A percentile compares a stretch with the other conserved stretches of the same genome.
Evolutionary conservation across 2,113 vertebrate genomes (phyloP).

Genomic region (Cromileptes altivelis): DNA sequence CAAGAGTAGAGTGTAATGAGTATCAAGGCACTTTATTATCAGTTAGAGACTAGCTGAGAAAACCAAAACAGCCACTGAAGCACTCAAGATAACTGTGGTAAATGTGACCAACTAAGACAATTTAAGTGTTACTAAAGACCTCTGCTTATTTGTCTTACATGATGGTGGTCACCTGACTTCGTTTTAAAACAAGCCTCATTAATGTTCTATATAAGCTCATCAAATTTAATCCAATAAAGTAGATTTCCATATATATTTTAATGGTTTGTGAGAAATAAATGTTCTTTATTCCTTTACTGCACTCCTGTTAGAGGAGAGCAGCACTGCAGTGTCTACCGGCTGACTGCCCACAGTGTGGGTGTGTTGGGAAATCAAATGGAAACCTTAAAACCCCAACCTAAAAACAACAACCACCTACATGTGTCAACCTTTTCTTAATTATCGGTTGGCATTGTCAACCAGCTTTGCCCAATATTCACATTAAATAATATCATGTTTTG

Average conservation of each 20-base stretch:
- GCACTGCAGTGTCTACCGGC: constrained; percentile 11
- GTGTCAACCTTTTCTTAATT: not conserved
- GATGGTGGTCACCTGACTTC: not conserved
- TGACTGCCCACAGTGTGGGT: constrained; percentile 10
- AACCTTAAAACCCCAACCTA: constrained; percentile 1
- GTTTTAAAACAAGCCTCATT: not conserved
- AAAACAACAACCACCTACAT: constrained; percentile 22
- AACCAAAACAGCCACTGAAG: not conserved
- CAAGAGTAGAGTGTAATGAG: constrained; percentile 3
- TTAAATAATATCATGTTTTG: not conserved
- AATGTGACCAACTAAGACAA: not conserved
- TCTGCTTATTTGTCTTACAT: not conserved
- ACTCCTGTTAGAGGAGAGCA: constrained; percentile 5
- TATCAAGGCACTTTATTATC: not conserved
- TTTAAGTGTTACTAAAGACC: not conserved
- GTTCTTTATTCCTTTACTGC: not conserved
- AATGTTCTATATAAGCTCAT: not conserved
- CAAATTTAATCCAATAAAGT: not conserved
- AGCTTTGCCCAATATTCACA: not conserved
- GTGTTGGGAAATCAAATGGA: constrained; percentile 13
- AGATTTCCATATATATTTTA: not conserved
- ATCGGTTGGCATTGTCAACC: not conserved
- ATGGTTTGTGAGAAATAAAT: not conserved
- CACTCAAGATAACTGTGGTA: not conserved
- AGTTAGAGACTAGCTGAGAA: not conserved